A percentile compares a stretch with the other conserved stretches of the same genome.
These are phyloP conservation scores for Agrotis ipsilon DNA, from an alignment of 2,888 invertebrate species.

Conservation along the genomic window DNA sequence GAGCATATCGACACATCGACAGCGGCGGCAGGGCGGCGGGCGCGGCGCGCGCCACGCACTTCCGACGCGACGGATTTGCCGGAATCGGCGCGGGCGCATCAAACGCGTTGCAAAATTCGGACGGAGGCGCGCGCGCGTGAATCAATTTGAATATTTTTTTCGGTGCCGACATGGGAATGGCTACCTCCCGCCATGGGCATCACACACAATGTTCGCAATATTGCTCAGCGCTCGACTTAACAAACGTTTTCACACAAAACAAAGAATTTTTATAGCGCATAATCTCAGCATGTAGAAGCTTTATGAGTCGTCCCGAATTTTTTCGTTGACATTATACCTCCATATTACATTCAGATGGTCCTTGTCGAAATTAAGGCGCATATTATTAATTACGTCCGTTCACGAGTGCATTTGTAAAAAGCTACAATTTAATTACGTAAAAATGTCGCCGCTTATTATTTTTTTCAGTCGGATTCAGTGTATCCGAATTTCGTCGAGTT, in stretches of 20 bases:
- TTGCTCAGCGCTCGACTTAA: constrained; percentile 57
- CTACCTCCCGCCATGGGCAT: constrained; percentile 72
- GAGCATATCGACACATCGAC: constrained; percentile 88
- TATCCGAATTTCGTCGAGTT: constrained; percentile 83
- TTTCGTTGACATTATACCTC: constrained; percentile 79
- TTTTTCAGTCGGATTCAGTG: constrained; percentile 85
- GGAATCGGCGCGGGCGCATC: constrained; percentile 91
- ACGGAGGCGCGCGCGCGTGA: constrained; percentile 89
- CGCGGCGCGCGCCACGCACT: constrained; percentile 88
- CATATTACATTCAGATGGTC: constrained; percentile 77
- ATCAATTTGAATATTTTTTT: constrained; percentile 90
- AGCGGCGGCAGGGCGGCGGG: constrained; percentile 81
- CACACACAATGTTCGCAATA: constrained; percentile 70
- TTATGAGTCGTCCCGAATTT: constrained; percentile 72
- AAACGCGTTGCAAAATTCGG: constrained; percentile 90
- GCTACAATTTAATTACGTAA: constrained; percentile 89
- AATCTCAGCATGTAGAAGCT: constrained; percentile 81
- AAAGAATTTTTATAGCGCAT: constrained; percentile 84
- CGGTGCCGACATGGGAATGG: constrained; percentile 87
- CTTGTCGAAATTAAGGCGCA: constrained; percentile 79
- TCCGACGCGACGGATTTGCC: constrained; percentile 91
- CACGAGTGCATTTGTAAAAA: constrained; percentile 75
- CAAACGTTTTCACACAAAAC: constrained; percentile 71
- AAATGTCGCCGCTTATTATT: constrained; percentile 85
- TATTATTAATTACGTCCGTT: constrained; percentile 84